phyloP scores from a whole-genome alignment of 2,888 invertebrate species.

The Siphlonurus alternatus region DNA sequence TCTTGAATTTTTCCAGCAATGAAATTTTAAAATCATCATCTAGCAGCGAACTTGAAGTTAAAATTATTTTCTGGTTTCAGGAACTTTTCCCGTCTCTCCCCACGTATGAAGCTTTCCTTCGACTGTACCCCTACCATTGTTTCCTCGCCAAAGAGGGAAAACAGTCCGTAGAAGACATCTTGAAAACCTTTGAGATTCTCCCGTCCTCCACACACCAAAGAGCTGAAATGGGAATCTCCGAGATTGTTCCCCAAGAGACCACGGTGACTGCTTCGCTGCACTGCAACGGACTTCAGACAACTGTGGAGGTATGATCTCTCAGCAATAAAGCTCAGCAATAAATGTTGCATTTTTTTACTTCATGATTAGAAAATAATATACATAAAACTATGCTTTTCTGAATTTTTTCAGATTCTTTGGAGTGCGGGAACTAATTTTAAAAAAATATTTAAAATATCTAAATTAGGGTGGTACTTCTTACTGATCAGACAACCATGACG shows the following conservation, averaged over 20 bases:
- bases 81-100: slow-evolving; percentile 48
- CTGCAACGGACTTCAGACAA: background rate
- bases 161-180: slow-evolving; percentile 49
- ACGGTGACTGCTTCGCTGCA: background rate
- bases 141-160: slow-evolving; percentile 64
- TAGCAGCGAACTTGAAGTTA: too few relatives aligned
- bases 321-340: background rate
- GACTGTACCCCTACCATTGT: slow-evolving; percentile 68
- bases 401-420: too few relatives aligned
- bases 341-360: too few relatives aligned
- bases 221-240: background rate
- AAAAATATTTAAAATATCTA: too few relatives aligned
- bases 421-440: too few relatives aligned
- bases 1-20: too few relatives aligned
- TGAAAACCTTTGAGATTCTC: slow-evolving; percentile 41
- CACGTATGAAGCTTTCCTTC: slow-evolving; percentile 47
- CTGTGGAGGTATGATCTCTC: background rate
- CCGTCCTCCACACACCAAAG: background rate
- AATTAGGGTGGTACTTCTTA: too few relatives aligned
- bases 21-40: too few relatives aligned
- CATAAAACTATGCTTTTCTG: too few relatives aligned
- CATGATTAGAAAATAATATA: too few relatives aligned
- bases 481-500: too few relatives aligned
- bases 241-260: background rate
- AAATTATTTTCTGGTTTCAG: slow-evolving; percentile 35